phyloP scores from a whole-genome alignment of 2,888 invertebrate genomes.

The Mylabris sibirica region DNA sequence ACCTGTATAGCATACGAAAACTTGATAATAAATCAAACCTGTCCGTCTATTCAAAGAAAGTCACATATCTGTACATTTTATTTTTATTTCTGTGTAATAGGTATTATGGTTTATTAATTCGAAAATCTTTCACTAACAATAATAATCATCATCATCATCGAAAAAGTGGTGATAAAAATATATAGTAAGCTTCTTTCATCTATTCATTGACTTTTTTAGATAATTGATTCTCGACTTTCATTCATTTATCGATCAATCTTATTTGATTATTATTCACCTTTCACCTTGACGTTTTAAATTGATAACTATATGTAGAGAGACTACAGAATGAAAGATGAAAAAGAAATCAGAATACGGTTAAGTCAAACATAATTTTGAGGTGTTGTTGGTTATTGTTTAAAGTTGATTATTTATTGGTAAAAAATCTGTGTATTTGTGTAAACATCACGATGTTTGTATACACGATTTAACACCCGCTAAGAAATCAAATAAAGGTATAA shows the following conservation, averaged over 20 bases:
- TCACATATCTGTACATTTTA: neutral
- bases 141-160: no score
- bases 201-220: neutral
- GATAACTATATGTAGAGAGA: neutral
- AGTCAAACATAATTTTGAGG: no score
- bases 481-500: slow-evolving; percentile 20
- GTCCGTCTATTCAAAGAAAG: slow-evolving; percentile 15
- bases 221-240: slow-evolving; percentile 4
- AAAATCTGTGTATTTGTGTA: neutral
- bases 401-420: neutral
- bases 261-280: neutral
- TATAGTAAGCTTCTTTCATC: neutral
- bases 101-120: neutral
- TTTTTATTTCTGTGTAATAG: neutral
- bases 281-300: neutral
- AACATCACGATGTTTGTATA: slow-evolving; percentile 25
- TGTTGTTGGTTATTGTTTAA: neutral
- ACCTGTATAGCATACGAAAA: slow-evolving; percentile 15
- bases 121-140: neutral
- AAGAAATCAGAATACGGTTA: no score
- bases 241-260: slow-evolving; percentile 2
- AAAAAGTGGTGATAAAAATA: neutral
- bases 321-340: no score
- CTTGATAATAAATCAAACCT: slow-evolving; percentile 16
- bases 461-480: slow-evolving; percentile 30